These are phyloP conservation scores for Sebastes trivittatus DNA, from an alignment of 2,797 vertebrate genomes.

Conservation along the genomic window DNA sequence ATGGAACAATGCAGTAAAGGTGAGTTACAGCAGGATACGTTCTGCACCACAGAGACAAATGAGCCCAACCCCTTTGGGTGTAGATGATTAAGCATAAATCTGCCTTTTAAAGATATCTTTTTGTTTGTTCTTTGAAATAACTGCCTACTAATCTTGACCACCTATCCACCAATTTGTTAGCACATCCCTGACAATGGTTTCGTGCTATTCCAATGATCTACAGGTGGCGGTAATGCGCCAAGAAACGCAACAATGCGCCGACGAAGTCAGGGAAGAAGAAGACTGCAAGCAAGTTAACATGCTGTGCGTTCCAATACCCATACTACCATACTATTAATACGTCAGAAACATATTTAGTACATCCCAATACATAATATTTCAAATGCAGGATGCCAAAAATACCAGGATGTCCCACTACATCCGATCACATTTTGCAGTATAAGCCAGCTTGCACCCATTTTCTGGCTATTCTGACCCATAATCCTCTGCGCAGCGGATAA, in stretches of 20 bases:
- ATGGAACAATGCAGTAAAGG: slow-evolving; percentile 38
- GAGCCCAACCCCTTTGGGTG: background rate
- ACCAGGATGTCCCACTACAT: no score
- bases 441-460: no score
- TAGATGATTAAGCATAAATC: background rate
- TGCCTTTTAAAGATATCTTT: background rate
- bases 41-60: slow-evolving; percentile 16
- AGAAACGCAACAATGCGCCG: background rate
- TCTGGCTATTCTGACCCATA: no score
- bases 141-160: background rate
- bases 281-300: background rate
- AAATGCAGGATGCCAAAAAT: no score
- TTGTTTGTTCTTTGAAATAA: background rate
- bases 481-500: no score
- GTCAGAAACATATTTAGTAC: fast-evolving
- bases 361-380: no score
- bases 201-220: background rate
- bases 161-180: background rate
- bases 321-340: no score
- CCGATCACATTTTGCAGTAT: no score
- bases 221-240: background rate
- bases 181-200: background rate
- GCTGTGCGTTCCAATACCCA: no score
- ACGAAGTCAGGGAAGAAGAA: background rate
- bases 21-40: background rate